These are phyloP conservation scores for Listronotus bonariensis DNA, from an alignment of 1,140 invertebrate species.

Conservation along the genomic window DNA sequence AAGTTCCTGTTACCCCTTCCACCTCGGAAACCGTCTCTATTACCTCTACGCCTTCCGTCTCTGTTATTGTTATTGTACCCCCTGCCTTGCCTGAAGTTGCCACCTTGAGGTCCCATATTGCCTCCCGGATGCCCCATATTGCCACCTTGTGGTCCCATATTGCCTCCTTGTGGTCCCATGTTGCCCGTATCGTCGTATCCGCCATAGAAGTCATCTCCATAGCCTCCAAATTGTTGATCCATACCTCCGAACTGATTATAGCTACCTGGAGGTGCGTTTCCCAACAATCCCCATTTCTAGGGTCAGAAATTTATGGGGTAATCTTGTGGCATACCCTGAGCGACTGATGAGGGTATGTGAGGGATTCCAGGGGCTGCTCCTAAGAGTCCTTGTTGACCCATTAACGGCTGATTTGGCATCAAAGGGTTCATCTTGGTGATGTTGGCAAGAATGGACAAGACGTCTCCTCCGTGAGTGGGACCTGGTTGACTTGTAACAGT, in stretches of 20 bases:
- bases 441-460: conserved; percentile 46
- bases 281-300: conserved; percentile 48
- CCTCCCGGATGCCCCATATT: conserved; percentile 23
- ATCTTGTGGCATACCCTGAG: conserved; percentile 35
- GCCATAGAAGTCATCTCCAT: conserved; percentile 30
- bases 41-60: conserved; percentile 23
- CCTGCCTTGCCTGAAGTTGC: conserved; percentile 25
- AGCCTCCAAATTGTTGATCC: conserved; percentile 13
- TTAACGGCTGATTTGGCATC: conserved; percentile 35
- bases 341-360: conserved; percentile 30
- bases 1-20: conserved; percentile 20
- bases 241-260: conserved; percentile 22
- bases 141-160: conserved; percentile 26
- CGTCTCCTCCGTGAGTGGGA: conserved; percentile 36
- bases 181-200: conserved; percentile 22
- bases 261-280: conserved; percentile 43
- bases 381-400: conserved; percentile 47
- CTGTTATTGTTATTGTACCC: conserved; percentile 22
- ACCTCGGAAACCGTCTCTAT: conserved; percentile 18
- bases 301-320: conserved; percentile 52
- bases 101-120: conserved; percentile 20
- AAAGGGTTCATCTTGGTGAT: conserved; percentile 40
- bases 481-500: conserved; percentile 11
- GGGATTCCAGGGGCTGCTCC: conserved; percentile 51
- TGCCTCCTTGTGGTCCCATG: conserved; percentile 12